phyloP scores from a whole-genome alignment of 2,797 vertebrate species.

The Phrynocephalus forsythii region DNA sequence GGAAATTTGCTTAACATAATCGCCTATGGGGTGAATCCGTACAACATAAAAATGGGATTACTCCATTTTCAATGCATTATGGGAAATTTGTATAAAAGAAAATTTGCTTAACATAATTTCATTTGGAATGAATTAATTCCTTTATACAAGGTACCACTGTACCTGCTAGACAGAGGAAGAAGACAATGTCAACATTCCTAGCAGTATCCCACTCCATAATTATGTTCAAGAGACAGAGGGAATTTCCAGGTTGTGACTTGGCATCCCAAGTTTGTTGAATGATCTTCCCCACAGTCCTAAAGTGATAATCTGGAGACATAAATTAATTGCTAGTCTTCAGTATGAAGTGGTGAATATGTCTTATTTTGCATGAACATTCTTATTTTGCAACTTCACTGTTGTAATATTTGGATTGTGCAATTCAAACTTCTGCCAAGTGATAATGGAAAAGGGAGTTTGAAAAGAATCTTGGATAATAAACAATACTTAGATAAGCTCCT shows the following conservation, averaged over 20 bases:
- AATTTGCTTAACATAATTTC: no score
- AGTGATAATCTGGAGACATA: constrained; percentile 21
- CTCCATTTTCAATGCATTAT: no score
- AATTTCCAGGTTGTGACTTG: not conserved
- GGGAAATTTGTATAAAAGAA: no score
- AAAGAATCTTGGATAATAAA: constrained; percentile 62
- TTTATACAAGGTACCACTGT: no score
- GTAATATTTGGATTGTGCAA: constrained; percentile 65
- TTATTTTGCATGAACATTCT: constrained; percentile 41
- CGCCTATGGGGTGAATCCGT: no score
- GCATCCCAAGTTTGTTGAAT: not conserved
- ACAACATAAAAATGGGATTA: no score
- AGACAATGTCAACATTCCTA: not conserved
- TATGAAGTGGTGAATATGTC: constrained; percentile 34
- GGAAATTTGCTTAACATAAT: no score
- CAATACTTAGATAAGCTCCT: constrained; percentile 65
- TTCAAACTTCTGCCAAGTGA: constrained; percentile 65
- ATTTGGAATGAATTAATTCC: no score
- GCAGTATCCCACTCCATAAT: not conserved
- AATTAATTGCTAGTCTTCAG: not conserved
- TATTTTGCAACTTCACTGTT: constrained; percentile 66
- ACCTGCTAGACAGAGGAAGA: not conserved
- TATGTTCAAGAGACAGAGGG: not conserved
- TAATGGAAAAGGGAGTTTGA: constrained; percentile 61
- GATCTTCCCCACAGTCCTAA: not conserved